Base-by-base conservation (phyloP, 2,113 vertebrate species). In the Neolamprologus variostigma region DNA sequence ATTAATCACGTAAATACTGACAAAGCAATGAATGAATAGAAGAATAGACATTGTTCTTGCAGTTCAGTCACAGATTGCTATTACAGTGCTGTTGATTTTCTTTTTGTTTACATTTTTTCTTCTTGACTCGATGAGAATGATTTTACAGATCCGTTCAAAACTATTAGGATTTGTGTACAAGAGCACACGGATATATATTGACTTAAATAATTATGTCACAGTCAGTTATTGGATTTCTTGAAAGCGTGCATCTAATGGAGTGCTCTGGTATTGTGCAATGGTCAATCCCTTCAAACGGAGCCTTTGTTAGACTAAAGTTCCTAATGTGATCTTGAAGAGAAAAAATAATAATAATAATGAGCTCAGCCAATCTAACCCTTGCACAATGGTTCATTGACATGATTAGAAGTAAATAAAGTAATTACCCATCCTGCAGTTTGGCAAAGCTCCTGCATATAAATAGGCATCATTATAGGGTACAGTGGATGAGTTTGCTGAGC, bases 401-500 rank as follows among this genome's bases (percentile, higher is more conserved):
- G 90, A 95, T 94, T 94, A 92, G 92, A 92, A 94, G 94, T 95
- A 95, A 96, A 96, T 96, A 95, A 95, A 94, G 93, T 92, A 93
- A 94, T 95, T 95, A 95, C 89, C 88, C 83, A 79, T 91, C 88
- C 55, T 86, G 83, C 89, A 91, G 66, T 93, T 89, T 90, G 87
- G 82, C 90, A 91, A 92, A 92, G 87, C 88, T 83, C 47, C 93
- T 96, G 92, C 91, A 94, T 95, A 90, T 97, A 97, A 96, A 97
- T 95, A 96, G 96, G 96, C 96, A 96, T 94, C 87, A 42, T 97
- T 96, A 95, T 89, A 91, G 93, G 93, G 84, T 94, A 94, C 81
- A 95, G 95, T 92, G 96, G 96, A 96, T 93, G 92, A 96, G 96
- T 96, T 94, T 96, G 96, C 95, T 26, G 21, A 93, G 84, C 95